Percentiles rank a stretch among this genome's conserved stretches.
These are phyloP conservation scores for Nineta flava DNA, from an alignment of 2,888 invertebrate species.

Conservation along the genomic window DNA sequence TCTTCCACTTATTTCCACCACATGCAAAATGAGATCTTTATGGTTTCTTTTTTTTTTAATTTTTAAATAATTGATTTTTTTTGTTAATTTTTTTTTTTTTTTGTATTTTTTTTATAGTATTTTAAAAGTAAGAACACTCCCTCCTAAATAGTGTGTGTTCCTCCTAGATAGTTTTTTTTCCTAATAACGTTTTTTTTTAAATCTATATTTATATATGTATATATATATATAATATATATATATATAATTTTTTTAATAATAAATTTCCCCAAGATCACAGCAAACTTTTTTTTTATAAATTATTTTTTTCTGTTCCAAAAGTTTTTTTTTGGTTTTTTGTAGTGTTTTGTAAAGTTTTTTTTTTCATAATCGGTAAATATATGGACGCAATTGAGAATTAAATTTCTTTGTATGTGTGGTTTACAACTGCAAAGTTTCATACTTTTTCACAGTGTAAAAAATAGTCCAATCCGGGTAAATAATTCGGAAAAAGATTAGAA, in stretches of 20 bases:
- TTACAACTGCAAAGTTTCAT: not conserved
- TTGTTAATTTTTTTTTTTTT: constrained; percentile 6
- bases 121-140: not conserved
- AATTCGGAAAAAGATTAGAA: too few relatives aligned
- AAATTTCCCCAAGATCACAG: constrained; percentile 4
- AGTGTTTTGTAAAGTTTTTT: too few relatives aligned
- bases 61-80: constrained; percentile 19
- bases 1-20: constrained; percentile 14
- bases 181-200: constrained; percentile 1
- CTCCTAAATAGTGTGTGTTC: not conserved
- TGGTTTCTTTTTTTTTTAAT: constrained; percentile 28
- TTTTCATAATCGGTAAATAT: not conserved
- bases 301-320: not conserved
- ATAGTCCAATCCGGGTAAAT: too few relatives aligned
- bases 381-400: not conserved
- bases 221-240: constrained; percentile 16
- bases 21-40: constrained; percentile 29
- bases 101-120: constrained; percentile 1
- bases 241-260: constrained; percentile 22
- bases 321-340: too few relatives aligned
- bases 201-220: constrained; percentile 8
- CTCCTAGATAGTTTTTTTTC: not conserved
- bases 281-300: not conserved
- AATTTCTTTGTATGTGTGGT: not conserved
- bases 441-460: not conserved